Percentiles rank a stretch among this genome's conserved stretches.
These are phyloP conservation scores for Ennomos quercinarius DNA, from an alignment of 2,888 invertebrate genomes.

Conservation along the genomic window DNA sequence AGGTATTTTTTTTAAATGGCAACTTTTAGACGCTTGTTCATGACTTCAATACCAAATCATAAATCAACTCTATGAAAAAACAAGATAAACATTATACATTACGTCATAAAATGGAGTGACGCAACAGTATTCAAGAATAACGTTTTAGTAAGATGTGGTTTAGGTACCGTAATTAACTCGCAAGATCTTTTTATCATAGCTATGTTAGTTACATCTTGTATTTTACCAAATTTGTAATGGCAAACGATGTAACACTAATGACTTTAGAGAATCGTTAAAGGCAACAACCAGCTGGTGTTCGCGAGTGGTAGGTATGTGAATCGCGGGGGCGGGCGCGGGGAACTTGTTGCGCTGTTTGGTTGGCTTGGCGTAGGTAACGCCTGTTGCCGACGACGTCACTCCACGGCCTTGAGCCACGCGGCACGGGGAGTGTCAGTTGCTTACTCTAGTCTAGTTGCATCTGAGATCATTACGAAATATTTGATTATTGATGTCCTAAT, in stretches of 20 bases:
- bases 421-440: slow-evolving; percentile 59
- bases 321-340: slow-evolving; percentile 70
- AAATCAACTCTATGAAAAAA: slow-evolving; percentile 7
- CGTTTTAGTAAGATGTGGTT: not conserved
- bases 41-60: slow-evolving; percentile 13
- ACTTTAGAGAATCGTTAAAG: slow-evolving; percentile 10
- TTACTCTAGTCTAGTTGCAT: slow-evolving; percentile 31
- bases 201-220: not conserved
- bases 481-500: slow-evolving; percentile 28
- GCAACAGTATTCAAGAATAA: slow-evolving; percentile 14
- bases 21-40: not conserved
- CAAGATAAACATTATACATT: slow-evolving; percentile 17
- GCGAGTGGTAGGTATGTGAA: slow-evolving; percentile 67
- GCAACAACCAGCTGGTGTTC: slow-evolving; percentile 54
- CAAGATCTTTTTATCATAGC: too few species aligned
- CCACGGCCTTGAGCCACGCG: slow-evolving; percentile 69
- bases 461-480: slow-evolving; percentile 31
- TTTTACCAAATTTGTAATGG: slow-evolving; percentile 5
- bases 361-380: slow-evolving; percentile 65
- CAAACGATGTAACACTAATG: slow-evolving; percentile 8
- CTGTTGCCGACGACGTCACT: slow-evolving; percentile 70
- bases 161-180: slow-evolving; percentile 4
- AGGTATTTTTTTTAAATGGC: too few species aligned
- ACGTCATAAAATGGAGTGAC: slow-evolving; percentile 19
- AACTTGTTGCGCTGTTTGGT: slow-evolving; percentile 83